Evolutionary conservation across 2,113 vertebrate genomes (phyloP).

Genomic region (Pelusios castaneus): DNA sequence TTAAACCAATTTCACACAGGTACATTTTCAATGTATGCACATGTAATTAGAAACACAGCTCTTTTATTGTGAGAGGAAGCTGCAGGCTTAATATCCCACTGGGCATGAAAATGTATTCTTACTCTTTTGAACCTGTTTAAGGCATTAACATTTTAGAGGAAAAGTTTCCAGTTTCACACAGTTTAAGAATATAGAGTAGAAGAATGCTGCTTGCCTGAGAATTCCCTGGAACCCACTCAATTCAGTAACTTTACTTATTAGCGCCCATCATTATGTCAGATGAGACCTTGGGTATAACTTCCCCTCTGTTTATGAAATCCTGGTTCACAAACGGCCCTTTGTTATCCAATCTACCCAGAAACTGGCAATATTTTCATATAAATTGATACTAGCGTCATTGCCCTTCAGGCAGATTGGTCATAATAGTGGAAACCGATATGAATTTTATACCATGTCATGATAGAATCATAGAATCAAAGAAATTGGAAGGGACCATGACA

Average conservation of each 20-base stretch:
- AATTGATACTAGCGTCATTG: neutral
- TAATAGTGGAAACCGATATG: conserved; percentile 5
- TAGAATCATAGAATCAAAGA: too few species aligned
- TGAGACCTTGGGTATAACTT: neutral
- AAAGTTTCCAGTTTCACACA: conserved; percentile 30
- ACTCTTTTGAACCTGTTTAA: neutral
- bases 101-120: conserved; percentile 53
- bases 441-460: neutral
- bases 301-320: neutral
- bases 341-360: conserved; percentile 6
- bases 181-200: conserved; percentile 15
- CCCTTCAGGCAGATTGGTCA: neutral
- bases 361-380: neutral
- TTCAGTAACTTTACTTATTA: conserved; percentile 15
- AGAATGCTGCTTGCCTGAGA: conserved; percentile 23
- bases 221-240: neutral
- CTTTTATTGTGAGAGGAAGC: conserved; percentile 21
- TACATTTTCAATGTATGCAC: conserved; percentile 11
- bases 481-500: too few species aligned
- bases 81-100: conserved; percentile 40
- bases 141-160: conserved; percentile 33
- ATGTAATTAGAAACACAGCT: conserved; percentile 23
- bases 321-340: neutral
- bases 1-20: conserved; percentile 17
- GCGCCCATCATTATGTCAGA: neutral